Percentiles rank a stretch among this genome's conserved stretches.
These are phyloP conservation scores for Steatornis caripensis DNA, from an alignment of 2,113 vertebrate species.

Conservation along the genomic window DNA sequence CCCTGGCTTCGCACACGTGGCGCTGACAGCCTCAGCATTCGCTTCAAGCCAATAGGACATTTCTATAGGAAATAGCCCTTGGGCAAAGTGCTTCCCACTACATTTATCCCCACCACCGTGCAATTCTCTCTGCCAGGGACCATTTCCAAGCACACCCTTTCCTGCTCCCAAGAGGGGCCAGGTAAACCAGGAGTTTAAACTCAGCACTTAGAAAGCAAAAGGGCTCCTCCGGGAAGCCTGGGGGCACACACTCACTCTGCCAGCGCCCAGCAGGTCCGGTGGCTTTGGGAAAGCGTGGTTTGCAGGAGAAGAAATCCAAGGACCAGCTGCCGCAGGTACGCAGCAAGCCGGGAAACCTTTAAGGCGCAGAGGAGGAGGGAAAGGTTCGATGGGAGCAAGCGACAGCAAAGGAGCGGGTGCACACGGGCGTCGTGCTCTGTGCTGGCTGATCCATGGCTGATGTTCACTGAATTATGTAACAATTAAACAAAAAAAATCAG, in stretches of 20 bases:
- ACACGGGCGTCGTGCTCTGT: accelerated
- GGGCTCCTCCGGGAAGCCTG: not conserved
- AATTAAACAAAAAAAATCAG: not conserved
- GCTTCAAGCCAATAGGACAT: not conserved
- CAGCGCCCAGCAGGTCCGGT: not conserved
- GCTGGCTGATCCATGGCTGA: not conserved
- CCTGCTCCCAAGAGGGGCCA: not conserved
- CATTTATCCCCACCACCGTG: not conserved
- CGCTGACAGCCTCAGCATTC: not conserved
- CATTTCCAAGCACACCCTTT: not conserved
- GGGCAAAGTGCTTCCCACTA: not conserved
- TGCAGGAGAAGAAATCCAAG: not conserved
- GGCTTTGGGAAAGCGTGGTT: not conserved
- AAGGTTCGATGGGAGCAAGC: not conserved
- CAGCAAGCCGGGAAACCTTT: not conserved
- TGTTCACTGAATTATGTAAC: not conserved
- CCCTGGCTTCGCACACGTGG: too few species aligned
- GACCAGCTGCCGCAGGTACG: accelerated
- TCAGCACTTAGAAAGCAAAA: not conserved
- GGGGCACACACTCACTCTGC: accelerated
- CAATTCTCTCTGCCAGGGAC: not conserved
- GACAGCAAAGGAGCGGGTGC: not conserved
- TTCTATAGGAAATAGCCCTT: not conserved
- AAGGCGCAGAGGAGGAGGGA: not conserved
- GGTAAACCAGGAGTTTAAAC: not conserved